Evolutionary conservation across 1,140 invertebrate species (phyloP).

Genomic region (Papilio aristodemus): DNA sequence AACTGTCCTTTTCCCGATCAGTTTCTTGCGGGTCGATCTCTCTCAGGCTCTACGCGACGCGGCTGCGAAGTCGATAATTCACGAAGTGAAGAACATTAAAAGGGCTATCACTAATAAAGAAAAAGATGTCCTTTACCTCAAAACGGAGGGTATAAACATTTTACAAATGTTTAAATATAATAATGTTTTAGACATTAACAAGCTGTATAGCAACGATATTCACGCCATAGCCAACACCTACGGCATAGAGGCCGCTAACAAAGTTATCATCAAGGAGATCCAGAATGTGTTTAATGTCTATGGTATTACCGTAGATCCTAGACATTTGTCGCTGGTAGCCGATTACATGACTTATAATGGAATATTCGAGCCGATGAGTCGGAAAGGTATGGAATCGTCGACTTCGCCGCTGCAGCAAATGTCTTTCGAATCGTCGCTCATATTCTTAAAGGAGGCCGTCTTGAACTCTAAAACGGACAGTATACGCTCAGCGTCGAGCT

Average conservation of each 20-base stretch:
- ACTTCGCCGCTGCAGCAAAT: constrained; percentile 98
- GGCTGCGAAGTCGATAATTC: constrained; percentile 88
- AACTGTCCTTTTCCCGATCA: constrained; percentile 83
- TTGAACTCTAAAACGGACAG: constrained; percentile 86
- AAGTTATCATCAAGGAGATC: constrained; percentile 94
- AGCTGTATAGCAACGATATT: constrained; percentile 96
- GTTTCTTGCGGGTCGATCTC: constrained; percentile 87
- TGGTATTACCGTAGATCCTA: constrained; percentile 95
- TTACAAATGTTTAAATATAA: constrained; percentile 92
- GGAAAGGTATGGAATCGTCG: constrained; percentile 92
- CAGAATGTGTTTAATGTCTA: constrained; percentile 97
- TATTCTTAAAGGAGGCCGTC: constrained; percentile 92
- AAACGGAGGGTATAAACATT: constrained; percentile 98
- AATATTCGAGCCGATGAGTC: constrained; percentile 92
- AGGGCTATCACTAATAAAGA: constrained; percentile 89
- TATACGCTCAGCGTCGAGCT: constrained; percentile 92
- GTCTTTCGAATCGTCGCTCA: constrained; percentile 96
- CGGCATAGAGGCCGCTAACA: constrained; percentile 97
- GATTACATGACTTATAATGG: constrained; percentile 99
- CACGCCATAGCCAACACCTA: constrained; percentile 94
- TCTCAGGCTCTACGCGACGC: constrained; percentile 88
- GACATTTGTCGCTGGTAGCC: constrained; percentile 95
- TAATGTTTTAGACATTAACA: constrained; percentile 91
- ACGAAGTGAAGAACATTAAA: constrained; percentile 90
- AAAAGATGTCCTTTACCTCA: constrained; percentile 84